These are phyloP conservation scores for Drosophila pallidifrons DNA, from an alignment of 1,140 invertebrate genomes.

Conservation along the genomic window DNA sequence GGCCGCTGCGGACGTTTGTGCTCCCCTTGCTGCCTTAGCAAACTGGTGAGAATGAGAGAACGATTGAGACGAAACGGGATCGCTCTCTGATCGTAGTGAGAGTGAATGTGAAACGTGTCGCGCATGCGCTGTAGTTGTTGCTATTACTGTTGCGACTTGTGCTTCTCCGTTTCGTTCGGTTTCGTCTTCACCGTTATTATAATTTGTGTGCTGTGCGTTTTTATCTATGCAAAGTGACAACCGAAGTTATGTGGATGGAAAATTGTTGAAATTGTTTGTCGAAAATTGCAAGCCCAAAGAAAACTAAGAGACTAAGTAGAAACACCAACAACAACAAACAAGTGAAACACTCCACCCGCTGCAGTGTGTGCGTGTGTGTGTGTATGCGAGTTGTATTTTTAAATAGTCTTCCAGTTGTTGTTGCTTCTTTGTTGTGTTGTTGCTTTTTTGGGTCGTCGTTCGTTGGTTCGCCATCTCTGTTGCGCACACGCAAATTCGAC, in stretches of 20 bases:
- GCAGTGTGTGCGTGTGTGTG: constrained; percentile 21
- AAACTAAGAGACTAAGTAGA: constrained; percentile 41
- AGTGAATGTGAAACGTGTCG: constrained; percentile 81
- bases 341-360: constrained; percentile 46
- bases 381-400: constrained; percentile 15
- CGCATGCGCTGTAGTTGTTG: constrained; percentile 63
- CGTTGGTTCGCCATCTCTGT: constrained; percentile 60
- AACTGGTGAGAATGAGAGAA: constrained; percentile 33
- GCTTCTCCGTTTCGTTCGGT: constrained; percentile 8
- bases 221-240: constrained; percentile 68
- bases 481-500: constrained; percentile 53
- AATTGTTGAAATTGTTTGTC: constrained; percentile 55
- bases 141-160: constrained; percentile 19
- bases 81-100: constrained; percentile 43
- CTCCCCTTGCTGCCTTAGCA: constrained; percentile 21
- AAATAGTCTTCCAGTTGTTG: constrained; percentile 37
- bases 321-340: constrained; percentile 32
- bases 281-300: constrained; percentile 46
- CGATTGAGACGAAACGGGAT: constrained; percentile 26
- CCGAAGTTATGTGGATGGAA: constrained; percentile 53
- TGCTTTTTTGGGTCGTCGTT: constrained; percentile 54
- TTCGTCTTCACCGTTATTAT: constrained; percentile 74
- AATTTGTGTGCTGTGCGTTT: constrained; percentile 54
- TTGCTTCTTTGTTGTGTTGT: constrained; percentile 39
- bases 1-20: constrained; percentile 66